Evolutionary conservation across 2,888 invertebrate species (phyloP).

Genomic region (Caenorhabditis wallacei): DNA sequence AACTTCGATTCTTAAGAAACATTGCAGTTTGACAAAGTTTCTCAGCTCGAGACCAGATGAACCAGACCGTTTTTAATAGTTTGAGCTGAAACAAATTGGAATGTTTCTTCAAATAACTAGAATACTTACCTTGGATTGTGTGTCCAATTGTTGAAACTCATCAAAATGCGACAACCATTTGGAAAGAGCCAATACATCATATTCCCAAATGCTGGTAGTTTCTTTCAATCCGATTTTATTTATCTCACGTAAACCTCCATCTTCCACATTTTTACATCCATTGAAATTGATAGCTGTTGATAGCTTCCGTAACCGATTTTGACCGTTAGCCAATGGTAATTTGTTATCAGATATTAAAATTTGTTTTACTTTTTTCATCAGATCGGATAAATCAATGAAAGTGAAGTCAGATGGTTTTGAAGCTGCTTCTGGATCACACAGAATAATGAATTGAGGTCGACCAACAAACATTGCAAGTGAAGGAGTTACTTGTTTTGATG

Average conservation of each 20-base stretch:
- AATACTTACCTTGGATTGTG: slow-evolving; percentile 42
- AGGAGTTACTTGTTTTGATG: slow-evolving; percentile 9
- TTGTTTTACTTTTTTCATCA: slow-evolving; percentile 1
- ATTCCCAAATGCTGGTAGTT: slow-evolving; percentile 44
- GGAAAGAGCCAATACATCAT: slow-evolving; percentile 30
- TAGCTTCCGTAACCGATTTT: slow-evolving; percentile 15
- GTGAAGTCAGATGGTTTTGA: background rate
- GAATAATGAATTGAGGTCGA: slow-evolving; percentile 34
- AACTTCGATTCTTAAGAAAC: background rate
- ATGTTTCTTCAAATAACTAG: background rate
- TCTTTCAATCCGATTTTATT: slow-evolving; percentile 22
- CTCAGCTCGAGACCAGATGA: slow-evolving; percentile 45
- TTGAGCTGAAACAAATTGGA: slow-evolving; percentile 11
- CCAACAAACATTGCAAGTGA: slow-evolving; percentile 26
- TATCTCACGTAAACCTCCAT: slow-evolving; percentile 1
- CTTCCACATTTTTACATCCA: background rate
- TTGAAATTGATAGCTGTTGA: slow-evolving; percentile 15
- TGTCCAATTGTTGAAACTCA: slow-evolving; percentile 48
- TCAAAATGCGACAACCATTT: slow-evolving; percentile 58
- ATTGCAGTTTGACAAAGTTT: slow-evolving; percentile 7
- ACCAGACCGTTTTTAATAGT: slow-evolving; percentile 47
- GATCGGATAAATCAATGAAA: slow-evolving; percentile 3
- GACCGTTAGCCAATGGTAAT: background rate
- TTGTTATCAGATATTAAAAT: background rate
- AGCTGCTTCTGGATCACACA: slow-evolving; percentile 41